Conservation (phyloP, 2,113 vertebrate species). For the Halichoerus grypus region DNA sequence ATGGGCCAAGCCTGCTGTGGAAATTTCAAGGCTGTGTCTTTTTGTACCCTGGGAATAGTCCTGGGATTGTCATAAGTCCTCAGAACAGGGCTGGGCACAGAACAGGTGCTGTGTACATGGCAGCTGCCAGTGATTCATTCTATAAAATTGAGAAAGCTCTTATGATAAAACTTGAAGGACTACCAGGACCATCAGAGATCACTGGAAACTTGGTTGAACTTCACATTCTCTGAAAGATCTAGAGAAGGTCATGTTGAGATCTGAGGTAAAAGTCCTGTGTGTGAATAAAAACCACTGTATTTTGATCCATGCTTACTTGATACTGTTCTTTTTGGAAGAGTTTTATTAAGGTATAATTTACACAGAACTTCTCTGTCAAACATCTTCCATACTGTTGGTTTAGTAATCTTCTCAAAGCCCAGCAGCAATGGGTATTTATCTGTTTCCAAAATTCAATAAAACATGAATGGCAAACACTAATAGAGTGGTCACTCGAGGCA, state of each 20-base stretch:
- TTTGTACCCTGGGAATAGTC: not conserved
- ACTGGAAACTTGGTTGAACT: not conserved
- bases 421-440: fast-evolving
- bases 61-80: not conserved
- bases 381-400: not conserved
- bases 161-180: not conserved
- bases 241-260: not conserved
- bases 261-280: not conserved
- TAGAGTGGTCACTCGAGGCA: too few relatives aligned
- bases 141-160: not conserved
- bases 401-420: not conserved
- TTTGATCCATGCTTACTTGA: not conserved
- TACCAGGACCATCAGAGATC: not conserved
- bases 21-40: not conserved
- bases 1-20: too few relatives aligned
- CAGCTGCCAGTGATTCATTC: not conserved
- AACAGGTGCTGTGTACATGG: not conserved
- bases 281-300: not conserved
- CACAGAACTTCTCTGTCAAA: not conserved
- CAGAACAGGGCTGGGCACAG: not conserved
- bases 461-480: not conserved
- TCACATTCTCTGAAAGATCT: not conserved
- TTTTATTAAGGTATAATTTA: not conserved
- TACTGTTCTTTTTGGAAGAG: too few relatives aligned
- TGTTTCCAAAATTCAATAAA: not conserved